Percentiles rank a stretch among this genome's conserved stretches.
Conservation (phyloP, 2,797 vertebrate species). For the Syndactyla subalaris region DNA sequence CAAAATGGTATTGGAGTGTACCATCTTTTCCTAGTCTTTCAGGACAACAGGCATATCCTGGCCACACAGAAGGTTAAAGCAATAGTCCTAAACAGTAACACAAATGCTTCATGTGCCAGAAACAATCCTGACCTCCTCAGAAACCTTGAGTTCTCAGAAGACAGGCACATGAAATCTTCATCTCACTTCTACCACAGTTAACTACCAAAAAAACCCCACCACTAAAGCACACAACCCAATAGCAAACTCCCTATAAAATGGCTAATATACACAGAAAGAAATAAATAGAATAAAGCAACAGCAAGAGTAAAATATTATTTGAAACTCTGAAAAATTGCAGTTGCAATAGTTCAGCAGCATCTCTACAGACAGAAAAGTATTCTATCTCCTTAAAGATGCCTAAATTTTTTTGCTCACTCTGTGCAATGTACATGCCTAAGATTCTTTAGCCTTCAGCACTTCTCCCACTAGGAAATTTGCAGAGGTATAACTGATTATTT, state of each 20-base stretch:
- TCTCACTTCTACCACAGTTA: neutral
- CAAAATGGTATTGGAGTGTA: neutral
- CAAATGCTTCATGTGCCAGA: neutral
- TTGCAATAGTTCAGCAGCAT: neutral
- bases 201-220: fast-evolving
- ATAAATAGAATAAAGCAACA: neutral
- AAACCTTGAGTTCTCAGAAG: neutral
- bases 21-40: neutral
- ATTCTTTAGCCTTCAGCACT: neutral
- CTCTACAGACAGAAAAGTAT: neutral
- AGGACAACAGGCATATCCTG: neutral
- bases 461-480: neutral
- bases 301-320: neutral
- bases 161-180: neutral
- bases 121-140: neutral
- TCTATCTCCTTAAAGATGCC: neutral
- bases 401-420: neutral
- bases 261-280: neutral
- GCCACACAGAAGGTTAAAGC: neutral
- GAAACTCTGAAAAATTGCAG: neutral
- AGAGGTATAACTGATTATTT: neutral
- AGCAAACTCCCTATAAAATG: fast-evolving
- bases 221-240: neutral
- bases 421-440: neutral
- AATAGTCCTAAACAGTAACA: neutral